phyloP scores from a whole-genome alignment of 2,113 vertebrate species.

The Columbina picui region DNA sequence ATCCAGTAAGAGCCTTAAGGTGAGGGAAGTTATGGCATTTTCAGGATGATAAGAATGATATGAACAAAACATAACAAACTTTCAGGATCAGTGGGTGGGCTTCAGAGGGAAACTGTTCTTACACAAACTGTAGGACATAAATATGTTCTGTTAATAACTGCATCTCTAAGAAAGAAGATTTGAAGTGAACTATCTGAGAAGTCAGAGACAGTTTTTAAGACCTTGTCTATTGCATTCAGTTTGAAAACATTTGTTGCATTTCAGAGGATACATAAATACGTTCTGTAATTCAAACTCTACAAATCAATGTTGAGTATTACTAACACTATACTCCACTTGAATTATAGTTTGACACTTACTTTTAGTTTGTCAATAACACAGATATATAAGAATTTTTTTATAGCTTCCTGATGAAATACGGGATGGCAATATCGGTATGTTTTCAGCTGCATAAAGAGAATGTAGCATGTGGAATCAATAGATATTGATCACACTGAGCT shows the following conservation, averaged over 20 bases:
- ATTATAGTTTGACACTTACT: conserved; percentile 28
- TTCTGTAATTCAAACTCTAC: conserved; percentile 36
- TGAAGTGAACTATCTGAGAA: background rate
- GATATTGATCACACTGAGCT: conserved; percentile 21
- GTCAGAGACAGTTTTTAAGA: background rate
- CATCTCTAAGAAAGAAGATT: background rate
- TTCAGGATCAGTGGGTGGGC: background rate
- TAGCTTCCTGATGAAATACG: conserved; percentile 50
- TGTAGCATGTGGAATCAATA: conserved; percentile 31
- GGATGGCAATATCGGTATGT: background rate
- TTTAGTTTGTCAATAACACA: conserved; percentile 42
- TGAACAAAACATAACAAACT: conserved; percentile 29
- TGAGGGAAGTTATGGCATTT: conserved; percentile 56
- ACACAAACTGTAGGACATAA: background rate
- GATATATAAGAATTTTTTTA: conserved; percentile 37
- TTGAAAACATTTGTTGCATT: conserved; percentile 27
- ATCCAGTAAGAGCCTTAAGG: conserved; percentile 67
- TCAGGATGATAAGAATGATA: conserved; percentile 41
- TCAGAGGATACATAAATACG: conserved; percentile 8
- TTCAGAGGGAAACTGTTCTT: conserved; percentile 1
- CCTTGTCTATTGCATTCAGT: background rate
- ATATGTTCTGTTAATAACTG: background rate
- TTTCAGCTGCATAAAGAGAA: conserved; percentile 42
- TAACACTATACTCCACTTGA: background rate
- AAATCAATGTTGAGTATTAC: conserved; percentile 45